Conservation (phyloP, 2,797 vertebrate genomes). For the Halcyon smyrnensis region DNA sequence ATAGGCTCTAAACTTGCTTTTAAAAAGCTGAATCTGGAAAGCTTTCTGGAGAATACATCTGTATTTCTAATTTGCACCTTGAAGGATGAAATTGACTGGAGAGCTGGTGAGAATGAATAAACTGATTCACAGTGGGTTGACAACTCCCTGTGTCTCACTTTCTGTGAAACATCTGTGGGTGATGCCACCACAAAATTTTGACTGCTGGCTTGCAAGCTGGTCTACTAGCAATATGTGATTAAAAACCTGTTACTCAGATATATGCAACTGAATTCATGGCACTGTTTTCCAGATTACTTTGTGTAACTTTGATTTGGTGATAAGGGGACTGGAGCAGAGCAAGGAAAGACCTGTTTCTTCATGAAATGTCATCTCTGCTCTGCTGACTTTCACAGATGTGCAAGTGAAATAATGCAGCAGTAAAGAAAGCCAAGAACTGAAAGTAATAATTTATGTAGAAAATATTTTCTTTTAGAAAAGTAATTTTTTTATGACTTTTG, state of each 20-base stretch:
- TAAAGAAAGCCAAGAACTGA: neutral
- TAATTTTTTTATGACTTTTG: neutral
- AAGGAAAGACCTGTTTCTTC: neutral
- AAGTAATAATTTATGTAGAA: neutral
- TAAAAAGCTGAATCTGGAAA: constrained; percentile 6
- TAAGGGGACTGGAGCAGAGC: neutral
- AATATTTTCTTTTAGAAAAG: neutral
- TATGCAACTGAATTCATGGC: neutral
- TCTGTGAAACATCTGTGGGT: constrained; percentile 67
- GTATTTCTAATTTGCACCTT: constrained; percentile 72
- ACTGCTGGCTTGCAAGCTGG: constrained; percentile 59
- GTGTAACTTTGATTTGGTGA: neutral
- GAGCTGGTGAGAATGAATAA: constrained; percentile 68
- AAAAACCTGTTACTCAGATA: constrained; percentile 35
- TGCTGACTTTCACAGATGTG: neutral
- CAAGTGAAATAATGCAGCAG: neutral
- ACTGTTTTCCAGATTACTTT: neutral
- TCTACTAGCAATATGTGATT: constrained; percentile 8
- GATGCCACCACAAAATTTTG: constrained; percentile 57
- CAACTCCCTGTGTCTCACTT: constrained; percentile 35
- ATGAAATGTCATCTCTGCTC: neutral
- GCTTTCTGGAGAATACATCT: constrained; percentile 45
- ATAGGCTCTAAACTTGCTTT: neutral
- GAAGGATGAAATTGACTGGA: constrained; percentile 58
- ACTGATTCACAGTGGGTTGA: constrained; percentile 71